phyloP scores from a whole-genome alignment of 2,888 invertebrate genomes.

The Sepiola atlantica region DNA sequence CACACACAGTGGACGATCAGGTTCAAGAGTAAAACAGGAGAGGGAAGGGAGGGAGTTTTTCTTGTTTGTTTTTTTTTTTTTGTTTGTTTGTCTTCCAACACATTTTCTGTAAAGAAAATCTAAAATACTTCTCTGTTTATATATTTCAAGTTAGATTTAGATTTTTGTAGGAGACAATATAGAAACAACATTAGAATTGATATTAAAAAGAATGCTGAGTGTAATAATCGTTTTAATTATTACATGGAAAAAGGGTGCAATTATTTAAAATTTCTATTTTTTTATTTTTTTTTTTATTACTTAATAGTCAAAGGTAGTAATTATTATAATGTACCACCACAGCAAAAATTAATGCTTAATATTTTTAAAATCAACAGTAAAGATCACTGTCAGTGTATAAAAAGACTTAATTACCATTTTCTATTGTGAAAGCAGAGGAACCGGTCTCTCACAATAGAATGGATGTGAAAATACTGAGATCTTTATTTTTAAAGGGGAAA shows the following conservation, averaged over 20 bases:
- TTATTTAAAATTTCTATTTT: background rate
- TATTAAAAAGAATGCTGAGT: background rate
- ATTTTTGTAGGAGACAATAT: constrained; percentile 4
- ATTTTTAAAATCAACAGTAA: background rate
- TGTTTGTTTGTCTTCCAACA: background rate
- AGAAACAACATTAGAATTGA: background rate
- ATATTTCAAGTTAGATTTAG: background rate
- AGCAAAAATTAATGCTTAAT: background rate
- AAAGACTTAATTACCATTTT: background rate
- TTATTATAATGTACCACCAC: background rate
- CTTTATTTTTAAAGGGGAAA: background rate
- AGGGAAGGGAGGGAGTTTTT: background rate
- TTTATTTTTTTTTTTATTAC: background rate
- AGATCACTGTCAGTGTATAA: background rate
- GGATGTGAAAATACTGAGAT: background rate
- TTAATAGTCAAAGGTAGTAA: background rate
- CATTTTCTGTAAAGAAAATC: background rate
- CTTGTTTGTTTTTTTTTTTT: too few species aligned
- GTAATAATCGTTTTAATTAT: background rate
- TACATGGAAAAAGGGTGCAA: background rate
- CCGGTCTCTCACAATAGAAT: background rate
- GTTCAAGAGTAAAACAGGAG: background rate
- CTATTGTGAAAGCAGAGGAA: background rate
- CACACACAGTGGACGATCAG: background rate
- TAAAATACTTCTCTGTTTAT: background rate